A percentile compares a stretch with the other conserved stretches of the same genome.
Conservation (phyloP, 2,113 vertebrate species). For the Vimba vimba region DNA sequence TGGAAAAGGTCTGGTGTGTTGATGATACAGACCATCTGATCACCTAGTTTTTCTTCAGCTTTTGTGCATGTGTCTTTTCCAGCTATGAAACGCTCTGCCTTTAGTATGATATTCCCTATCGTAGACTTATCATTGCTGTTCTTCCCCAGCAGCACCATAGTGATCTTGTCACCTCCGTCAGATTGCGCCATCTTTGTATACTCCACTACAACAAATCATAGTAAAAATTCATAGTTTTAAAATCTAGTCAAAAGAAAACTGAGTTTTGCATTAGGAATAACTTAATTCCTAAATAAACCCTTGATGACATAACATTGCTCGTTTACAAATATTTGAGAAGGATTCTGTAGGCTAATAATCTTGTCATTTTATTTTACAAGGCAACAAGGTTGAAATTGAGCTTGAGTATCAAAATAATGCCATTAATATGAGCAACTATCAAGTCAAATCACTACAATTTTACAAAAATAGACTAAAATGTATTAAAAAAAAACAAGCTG, state of each 20-base stretch:
- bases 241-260: background rate
- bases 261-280: background rate
- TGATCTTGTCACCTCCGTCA: background rate
- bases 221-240: background rate
- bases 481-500: background rate
- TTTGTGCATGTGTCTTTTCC: background rate
- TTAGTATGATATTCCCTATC: constrained; percentile 7
- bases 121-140: background rate
- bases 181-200: background rate
- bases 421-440: background rate
- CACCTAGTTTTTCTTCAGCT: background rate
- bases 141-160: constrained; percentile 22
- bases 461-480: background rate
- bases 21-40: background rate
- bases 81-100: background rate
- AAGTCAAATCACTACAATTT: background rate
- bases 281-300: background rate
- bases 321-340: background rate
- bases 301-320: background rate
- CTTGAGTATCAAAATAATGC: background rate
- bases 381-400: background rate
- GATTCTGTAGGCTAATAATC: background rate
- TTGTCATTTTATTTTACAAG: background rate
- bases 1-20: constrained; percentile 25
- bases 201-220: background rate